Base-by-base conservation (phyloP, 2,888 invertebrate genomes). In the Pocota personata region DNA sequence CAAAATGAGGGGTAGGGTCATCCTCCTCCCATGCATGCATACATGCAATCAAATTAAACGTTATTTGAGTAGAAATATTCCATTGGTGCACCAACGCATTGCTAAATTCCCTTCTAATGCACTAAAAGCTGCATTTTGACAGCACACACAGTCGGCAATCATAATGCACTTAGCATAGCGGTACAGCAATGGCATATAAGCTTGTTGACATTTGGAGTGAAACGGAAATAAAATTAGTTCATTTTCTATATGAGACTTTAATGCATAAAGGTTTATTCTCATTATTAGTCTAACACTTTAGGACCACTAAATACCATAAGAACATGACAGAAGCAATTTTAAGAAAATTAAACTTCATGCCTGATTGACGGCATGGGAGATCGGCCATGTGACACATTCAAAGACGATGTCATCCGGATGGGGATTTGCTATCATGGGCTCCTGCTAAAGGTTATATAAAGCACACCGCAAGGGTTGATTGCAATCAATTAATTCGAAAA, bases 11-110 rank as follows among this genome's bases (percentile, higher is more conserved):
- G 16, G 27, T 7, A 0, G 43, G 16, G 7, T 3, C 50, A 30
- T 12, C 12, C 32, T 3, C 12, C 40, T n/a, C 32, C 21, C 35
- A 24, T 10, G 37, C 7, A 50, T 52, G n/a, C n/a, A n/a, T 32
- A 40, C n/a, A 66, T 72, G 55, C 43, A 82, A 75, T 69, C 80
- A 57, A 69, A 75, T 75, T 79, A 57, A 79, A 79, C 55, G 79
- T 48, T 62, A 52, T 79, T 73, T 84, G 79, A 84, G 64, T 75
- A 64, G 14, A 57, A 83, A 73, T 75, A 64, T 30, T 6, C 50
- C 80, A 43, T 7, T 52, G 67, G 75, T 64, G 16, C 60, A 62
- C 62, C 48, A 40, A 21, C 19, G 37, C 5, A 46, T 57, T 30
- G 27, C 1, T 35, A 8, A 37, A 48, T 43, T 37, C 16, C 14